These are phyloP conservation scores for Hypomecis punctinalis DNA, from an alignment of 2,888 invertebrate species.

Conservation along the genomic window DNA sequence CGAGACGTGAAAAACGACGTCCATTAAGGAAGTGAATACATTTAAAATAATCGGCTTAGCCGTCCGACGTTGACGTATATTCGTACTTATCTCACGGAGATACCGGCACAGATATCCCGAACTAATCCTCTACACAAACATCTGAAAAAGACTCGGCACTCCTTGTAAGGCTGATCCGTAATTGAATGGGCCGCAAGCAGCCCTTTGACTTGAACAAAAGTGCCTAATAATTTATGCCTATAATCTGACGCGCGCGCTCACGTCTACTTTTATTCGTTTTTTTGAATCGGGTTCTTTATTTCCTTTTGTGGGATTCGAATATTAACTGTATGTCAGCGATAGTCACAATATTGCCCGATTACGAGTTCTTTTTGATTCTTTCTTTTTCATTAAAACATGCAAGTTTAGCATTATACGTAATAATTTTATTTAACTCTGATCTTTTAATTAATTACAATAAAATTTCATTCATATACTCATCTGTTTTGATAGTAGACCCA, in stretches of 20 bases:
- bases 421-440: too few relatives aligned
- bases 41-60: slow-evolving; percentile 85
- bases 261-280: slow-evolving; percentile 70
- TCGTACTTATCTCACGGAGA: slow-evolving; percentile 84
- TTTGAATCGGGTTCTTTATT: slow-evolving; percentile 68
- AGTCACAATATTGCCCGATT: slow-evolving; percentile 78
- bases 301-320: slow-evolving; percentile 73
- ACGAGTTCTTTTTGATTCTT: slow-evolving; percentile 64
- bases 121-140: slow-evolving; percentile 84
- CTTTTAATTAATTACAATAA: too few relatives aligned
- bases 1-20: slow-evolving; percentile 81
- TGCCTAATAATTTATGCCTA: slow-evolving; percentile 83
- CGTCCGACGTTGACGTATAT: slow-evolving; percentile 85
- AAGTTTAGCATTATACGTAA: too few relatives aligned
- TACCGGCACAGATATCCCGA: slow-evolving; percentile 83
- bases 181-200: slow-evolving; percentile 78
- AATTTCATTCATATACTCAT: too few relatives aligned
- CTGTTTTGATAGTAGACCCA: too few relatives aligned
- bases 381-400: slow-evolving; percentile 21
- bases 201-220: slow-evolving; percentile 82
- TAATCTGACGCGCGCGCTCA: slow-evolving; percentile 79
- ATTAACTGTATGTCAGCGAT: slow-evolving; percentile 73
- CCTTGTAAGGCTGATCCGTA: slow-evolving; percentile 78
- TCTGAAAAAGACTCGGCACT: slow-evolving; percentile 82
- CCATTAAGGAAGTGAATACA: slow-evolving; percentile 86